Percentiles rank a stretch among this genome's conserved stretches.
Evolutionary conservation across 2,888 invertebrate species (phyloP).

Genomic region (Ectemnius continuus): DNA sequence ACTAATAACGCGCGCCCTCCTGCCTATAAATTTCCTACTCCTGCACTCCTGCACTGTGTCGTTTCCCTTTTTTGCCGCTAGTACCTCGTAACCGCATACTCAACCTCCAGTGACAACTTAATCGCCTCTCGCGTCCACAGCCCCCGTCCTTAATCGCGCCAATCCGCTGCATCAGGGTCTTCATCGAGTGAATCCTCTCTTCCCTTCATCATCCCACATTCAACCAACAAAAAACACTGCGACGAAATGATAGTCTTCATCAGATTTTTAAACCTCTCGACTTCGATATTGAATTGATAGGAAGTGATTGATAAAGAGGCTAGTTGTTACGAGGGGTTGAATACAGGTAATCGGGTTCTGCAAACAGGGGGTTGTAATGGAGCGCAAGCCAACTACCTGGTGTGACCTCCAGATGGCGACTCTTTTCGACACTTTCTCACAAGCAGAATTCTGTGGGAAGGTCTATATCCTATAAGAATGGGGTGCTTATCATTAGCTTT

Average conservation of each 20-base stretch:
- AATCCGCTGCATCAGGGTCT: too few relatives aligned
- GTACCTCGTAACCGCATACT: conserved; percentile 2
- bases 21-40: conserved; percentile 11
- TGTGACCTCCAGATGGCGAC: conserved; percentile 29
- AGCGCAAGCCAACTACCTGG: neutral
- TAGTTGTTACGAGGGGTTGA: neutral
- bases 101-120: neutral
- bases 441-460: neutral
- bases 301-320: too few relatives aligned
- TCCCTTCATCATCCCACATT: too few relatives aligned
- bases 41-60: neutral
- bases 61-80: neutral
- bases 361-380: neutral
- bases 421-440: conserved; percentile 26
- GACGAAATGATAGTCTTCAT: too few relatives aligned
- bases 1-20: conserved; percentile 15
- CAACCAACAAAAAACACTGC: too few relatives aligned
- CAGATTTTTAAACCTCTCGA: too few relatives aligned
- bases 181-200: too few relatives aligned
- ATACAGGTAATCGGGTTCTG: too few relatives aligned
- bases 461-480: conserved; percentile 2
- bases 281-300: too few relatives aligned
- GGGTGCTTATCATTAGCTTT: conserved; percentile 81
- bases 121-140: neutral
- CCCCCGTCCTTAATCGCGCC: too few relatives aligned